Conservation (phyloP, 2,113 vertebrate species). For the Aplodontia rufa region DNA sequence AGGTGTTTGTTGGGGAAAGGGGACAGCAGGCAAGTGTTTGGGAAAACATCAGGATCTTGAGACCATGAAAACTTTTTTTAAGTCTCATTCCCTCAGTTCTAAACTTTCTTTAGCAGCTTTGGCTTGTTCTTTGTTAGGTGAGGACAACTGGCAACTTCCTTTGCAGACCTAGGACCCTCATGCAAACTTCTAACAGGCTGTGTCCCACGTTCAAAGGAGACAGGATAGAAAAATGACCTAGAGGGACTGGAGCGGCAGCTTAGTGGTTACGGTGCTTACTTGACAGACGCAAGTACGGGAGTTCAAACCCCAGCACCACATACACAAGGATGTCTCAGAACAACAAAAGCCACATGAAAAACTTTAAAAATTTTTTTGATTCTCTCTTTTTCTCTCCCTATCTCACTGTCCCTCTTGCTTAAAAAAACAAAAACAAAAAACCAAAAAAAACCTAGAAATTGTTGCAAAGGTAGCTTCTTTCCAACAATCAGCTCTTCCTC, state of each 20-base stretch:
- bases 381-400: too few relatives aligned
- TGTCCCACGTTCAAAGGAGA: background rate
- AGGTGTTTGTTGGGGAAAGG: accelerated
- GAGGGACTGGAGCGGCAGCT: too few relatives aligned
- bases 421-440: too few relatives aligned
- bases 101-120: background rate
- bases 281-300: too few relatives aligned
- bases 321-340: too few relatives aligned
- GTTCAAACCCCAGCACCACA: too few relatives aligned
- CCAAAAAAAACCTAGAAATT: background rate
- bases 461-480: background rate
- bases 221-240: background rate
- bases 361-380: too few relatives aligned
- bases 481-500: background rate
- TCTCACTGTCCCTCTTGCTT: too few relatives aligned
- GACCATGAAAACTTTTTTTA: background rate
- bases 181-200: background rate
- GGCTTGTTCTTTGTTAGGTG: background rate
- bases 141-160: background rate
- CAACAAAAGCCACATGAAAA: too few relatives aligned
- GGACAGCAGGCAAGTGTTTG: background rate
- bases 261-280: too few relatives aligned
- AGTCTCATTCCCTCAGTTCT: background rate
- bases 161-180: background rate
- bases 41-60: background rate